Conservation (phyloP, 2,888 invertebrate genomes). For the Synanthedon myopaeformis region DNA sequence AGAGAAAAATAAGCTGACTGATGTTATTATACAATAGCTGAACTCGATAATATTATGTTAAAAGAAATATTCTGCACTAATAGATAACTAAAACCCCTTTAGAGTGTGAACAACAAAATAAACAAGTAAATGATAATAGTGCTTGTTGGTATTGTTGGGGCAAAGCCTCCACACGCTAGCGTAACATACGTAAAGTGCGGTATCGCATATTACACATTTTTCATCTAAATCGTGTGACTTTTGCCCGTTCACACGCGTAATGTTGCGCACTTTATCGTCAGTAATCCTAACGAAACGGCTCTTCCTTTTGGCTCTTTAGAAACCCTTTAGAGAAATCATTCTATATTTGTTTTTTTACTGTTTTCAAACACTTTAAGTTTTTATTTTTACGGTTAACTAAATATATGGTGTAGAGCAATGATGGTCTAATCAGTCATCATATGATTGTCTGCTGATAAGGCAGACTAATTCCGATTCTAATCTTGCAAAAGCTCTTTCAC, state of each 20-base stretch:
- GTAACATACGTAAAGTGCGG: conserved; percentile 28
- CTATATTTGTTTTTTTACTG: no score
- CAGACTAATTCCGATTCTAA: no score
- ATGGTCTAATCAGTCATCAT: no score
- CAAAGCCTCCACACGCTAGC: conserved; percentile 7
- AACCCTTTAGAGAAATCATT: background rate
- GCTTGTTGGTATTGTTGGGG: conserved; percentile 16
- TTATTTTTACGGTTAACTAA: no score
- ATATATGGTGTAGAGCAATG: no score
- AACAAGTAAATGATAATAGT: conserved; percentile 20
- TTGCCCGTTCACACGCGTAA: conserved; percentile 38
- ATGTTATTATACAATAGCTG: no score
- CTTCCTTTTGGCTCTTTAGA: conserved; percentile 14
- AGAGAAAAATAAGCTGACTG: no score
- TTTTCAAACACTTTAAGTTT: no score
- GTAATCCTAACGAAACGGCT: conserved; percentile 34
- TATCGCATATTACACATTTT: conserved; percentile 40
- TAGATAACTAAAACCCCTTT: conserved; percentile 6
- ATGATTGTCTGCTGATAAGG: no score
- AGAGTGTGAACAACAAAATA: conserved; percentile 11
- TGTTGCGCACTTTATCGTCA: conserved; percentile 44
- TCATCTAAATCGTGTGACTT: conserved; percentile 51
- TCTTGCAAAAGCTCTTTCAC: no score
- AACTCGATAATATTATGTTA: background rate
- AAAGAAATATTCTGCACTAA: conserved; percentile 2